Conservation (phyloP, 2,797 vertebrate genomes). For the Odontamblyopus rebecca region DNA sequence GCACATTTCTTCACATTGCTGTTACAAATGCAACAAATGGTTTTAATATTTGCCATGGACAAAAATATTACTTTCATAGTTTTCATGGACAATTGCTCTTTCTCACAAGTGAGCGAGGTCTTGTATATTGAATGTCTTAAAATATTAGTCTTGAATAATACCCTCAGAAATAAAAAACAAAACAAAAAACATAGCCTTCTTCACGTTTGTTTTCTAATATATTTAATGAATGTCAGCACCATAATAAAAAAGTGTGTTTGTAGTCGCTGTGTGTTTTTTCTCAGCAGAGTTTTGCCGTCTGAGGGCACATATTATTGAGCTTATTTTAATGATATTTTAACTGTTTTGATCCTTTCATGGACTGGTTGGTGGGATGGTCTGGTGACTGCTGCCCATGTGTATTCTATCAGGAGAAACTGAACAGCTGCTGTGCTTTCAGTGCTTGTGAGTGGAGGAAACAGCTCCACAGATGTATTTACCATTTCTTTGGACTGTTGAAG, state of each 20-base stretch:
- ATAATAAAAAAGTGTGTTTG: slow-evolving; percentile 75
- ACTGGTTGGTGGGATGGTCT: slow-evolving; percentile 15
- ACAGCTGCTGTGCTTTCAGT: slow-evolving; percentile 62
- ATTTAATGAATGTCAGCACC: slow-evolving; percentile 81
- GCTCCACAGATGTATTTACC: slow-evolving; percentile 48
- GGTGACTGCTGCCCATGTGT: slow-evolving; percentile 67
- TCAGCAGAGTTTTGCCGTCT: background rate
- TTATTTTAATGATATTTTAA: background rate
- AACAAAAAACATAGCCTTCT: slow-evolving; percentile 58
- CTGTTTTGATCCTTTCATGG: background rate
- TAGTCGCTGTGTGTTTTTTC: slow-evolving; percentile 54
- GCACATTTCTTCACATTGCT: slow-evolving; percentile 60
- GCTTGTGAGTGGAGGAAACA: slow-evolving; percentile 31
- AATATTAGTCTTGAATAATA: slow-evolving; percentile 75
- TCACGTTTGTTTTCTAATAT: slow-evolving; percentile 84
- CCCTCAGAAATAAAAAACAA: slow-evolving; percentile 66
- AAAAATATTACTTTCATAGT: slow-evolving; percentile 55
- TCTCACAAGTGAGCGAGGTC: slow-evolving; percentile 54
- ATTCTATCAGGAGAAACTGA: slow-evolving; percentile 46
- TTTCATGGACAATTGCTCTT: slow-evolving; percentile 63
- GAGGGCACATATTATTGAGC: background rate
- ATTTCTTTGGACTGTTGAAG: slow-evolving; percentile 47
- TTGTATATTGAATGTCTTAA: slow-evolving; percentile 79
- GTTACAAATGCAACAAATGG: slow-evolving; percentile 69
- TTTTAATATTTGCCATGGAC: slow-evolving; percentile 66